phyloP scores from a whole-genome alignment of 2,888 invertebrate genomes.

The Syrphus vitripennis region DNA sequence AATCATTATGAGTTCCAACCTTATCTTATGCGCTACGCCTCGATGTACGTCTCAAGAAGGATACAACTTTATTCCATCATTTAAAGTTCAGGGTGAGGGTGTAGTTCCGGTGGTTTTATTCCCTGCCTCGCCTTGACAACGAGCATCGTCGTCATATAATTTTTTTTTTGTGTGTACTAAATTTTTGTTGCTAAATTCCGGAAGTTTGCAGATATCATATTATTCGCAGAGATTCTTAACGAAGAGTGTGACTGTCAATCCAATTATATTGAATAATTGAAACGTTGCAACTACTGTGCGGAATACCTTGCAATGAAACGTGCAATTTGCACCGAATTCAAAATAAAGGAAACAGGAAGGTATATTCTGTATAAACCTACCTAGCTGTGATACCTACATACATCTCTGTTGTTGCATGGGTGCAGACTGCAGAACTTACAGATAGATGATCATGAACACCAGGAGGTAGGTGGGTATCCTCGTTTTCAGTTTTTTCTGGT shows the following conservation, averaged over 20 bases:
- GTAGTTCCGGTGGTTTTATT: background rate
- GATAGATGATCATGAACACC: slow-evolving; percentile 1
- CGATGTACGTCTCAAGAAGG: slow-evolving; percentile 13
- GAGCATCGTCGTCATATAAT: background rate
- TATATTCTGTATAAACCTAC: background rate
- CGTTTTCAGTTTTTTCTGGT: background rate
- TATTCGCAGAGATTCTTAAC: slow-evolving; percentile 15
- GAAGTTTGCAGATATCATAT: slow-evolving; percentile 39
- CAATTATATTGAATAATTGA: slow-evolving; percentile 66
- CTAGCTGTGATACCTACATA: too few relatives aligned
- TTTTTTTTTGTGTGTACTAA: background rate
- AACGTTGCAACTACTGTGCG: slow-evolving; percentile 43
- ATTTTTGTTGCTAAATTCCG: slow-evolving; percentile 45
- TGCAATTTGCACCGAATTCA: slow-evolving; percentile 21
- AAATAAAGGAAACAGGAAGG: slow-evolving; percentile 16
- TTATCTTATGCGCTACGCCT: slow-evolving; percentile 10
- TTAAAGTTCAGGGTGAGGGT: background rate
- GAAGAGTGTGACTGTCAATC: slow-evolving; percentile 40
- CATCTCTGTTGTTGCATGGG: background rate
- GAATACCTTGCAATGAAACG: slow-evolving; percentile 21
- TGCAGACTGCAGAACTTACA: slow-evolving; percentile 17
- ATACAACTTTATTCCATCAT: slow-evolving; percentile 27
- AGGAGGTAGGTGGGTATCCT: too few relatives aligned
- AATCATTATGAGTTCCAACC: slow-evolving; percentile 50
- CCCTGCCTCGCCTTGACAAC: background rate